Evolutionary conservation across 2,888 invertebrate species (phyloP), one percentile per base, ranked within the genome.

Genomic region (Eristalis intricaria): DNA sequence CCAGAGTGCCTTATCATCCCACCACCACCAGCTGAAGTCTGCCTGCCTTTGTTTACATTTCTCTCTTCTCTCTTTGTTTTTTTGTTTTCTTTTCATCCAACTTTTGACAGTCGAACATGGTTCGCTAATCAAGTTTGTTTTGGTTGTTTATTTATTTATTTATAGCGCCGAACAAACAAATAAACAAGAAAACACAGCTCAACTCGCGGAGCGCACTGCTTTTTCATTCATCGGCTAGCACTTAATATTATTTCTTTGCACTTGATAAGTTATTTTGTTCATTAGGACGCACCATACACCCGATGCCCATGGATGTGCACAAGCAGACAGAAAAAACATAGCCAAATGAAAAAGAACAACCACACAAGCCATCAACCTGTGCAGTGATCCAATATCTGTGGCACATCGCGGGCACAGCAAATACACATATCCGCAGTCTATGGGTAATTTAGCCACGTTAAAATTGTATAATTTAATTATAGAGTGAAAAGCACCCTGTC

Each of bases 401-500:
- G 8, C 50, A 50, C 43, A n/a, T 50, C 43, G 7, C 7, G 5
- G 5, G n/a, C n/a, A n/a, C 43, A 50, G n/a, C 4, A 19, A n/a
- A 50, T 19, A 50, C 8, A n/a, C 50, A 19, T 7, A 19, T n/a
- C 19, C 50, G 19, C 19, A 50, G 50, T 19, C 50, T 50, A 50
- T 50, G 50, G 19, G 50, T 50, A 19, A 19, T 19, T 50, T 50
- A 50, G 50, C 50, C 1, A 50, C 19, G 50, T 19, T 50, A 74
- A 70, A 78, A 73, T 86, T 77, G 69, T 86, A 58, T 85, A 86
- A 86, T 78, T 82, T 74, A 86, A 86, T 86, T 86, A 86, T 78
- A 78, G 85, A 78, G 69, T 65, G 70, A 50, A 78, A 64, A 74
- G 29, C 43, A 71, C 19, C 50, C 73, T 13, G 66, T 69, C 65